phyloP scores from a whole-genome alignment of 2,888 invertebrate species.

The Mesochorus sp. region DNA sequence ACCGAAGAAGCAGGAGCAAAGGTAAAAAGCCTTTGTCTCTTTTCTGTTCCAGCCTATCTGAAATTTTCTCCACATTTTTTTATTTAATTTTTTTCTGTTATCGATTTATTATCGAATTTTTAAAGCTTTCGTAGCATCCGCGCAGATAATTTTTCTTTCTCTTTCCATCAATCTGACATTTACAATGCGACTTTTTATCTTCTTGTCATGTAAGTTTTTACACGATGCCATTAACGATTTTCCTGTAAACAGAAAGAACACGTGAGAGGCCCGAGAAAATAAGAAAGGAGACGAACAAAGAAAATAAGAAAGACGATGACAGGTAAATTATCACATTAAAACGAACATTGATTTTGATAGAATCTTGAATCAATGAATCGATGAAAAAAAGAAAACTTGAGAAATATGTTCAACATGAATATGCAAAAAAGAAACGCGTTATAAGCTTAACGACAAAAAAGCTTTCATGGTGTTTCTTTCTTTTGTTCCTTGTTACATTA shows the following conservation, averaged over 20 bases:
- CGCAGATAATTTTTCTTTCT: too few species aligned
- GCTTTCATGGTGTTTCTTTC: not conserved
- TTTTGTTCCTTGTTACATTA: not conserved
- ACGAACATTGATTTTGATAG: not conserved
- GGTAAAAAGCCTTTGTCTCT: slow-evolving; percentile 62
- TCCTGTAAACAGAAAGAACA: slow-evolving; percentile 72
- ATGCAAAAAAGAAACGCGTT: not conserved
- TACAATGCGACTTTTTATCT: not conserved
- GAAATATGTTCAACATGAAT: not conserved
- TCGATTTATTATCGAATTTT: too few species aligned
- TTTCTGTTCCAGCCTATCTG: not conserved
- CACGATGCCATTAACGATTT: slow-evolving; percentile 59
- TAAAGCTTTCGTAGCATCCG: too few species aligned
- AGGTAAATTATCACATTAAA: slow-evolving; percentile 72
- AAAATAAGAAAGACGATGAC: slow-evolving; percentile 75
- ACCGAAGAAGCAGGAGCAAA: slow-evolving; percentile 64
- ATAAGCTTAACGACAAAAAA: not conserved
- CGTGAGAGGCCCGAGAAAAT: slow-evolving; percentile 78
- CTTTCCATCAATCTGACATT: not conserved
- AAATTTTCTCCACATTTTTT: not conserved
- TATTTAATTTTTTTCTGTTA: too few species aligned
- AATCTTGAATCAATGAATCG: not conserved
- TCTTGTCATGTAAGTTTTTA: not conserved
- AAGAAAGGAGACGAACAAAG: slow-evolving; percentile 76
- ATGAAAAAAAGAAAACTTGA: slow-evolving; percentile 2